A percentile compares a stretch with the other conserved stretches of the same genome.
phyloP scores from a whole-genome alignment of 2,113 vertebrate species.

The Mesocricetus auratus region DNA sequence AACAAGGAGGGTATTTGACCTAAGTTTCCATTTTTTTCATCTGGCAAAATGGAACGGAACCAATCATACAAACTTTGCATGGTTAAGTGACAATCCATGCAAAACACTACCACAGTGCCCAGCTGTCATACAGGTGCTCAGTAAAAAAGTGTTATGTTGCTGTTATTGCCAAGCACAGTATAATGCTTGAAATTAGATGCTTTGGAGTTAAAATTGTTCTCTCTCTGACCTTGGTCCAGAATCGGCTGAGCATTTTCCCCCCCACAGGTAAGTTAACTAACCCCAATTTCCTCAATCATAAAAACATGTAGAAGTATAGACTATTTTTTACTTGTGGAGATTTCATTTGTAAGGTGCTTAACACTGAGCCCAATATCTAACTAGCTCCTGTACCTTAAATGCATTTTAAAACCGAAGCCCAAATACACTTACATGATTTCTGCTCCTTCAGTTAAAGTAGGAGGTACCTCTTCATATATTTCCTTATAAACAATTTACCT shows the following conservation, averaged over 20 bases:
- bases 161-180: slow-evolving; percentile 7
- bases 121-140: not conserved
- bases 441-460: not conserved
- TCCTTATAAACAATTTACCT: not conserved
- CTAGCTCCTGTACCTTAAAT: not conserved
- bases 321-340: slow-evolving; percentile 10
- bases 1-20: slow-evolving; percentile 7
- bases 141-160: slow-evolving; percentile 5
- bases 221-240: not conserved
- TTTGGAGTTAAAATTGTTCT: slow-evolving; percentile 17
- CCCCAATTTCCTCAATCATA: slow-evolving; percentile 44
- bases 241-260: not conserved
- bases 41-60: slow-evolving; percentile 2
- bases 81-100: slow-evolving; percentile 21
- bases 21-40: slow-evolving; percentile 33
- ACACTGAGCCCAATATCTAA: slow-evolving; percentile 15
- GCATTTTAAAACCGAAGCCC: slow-evolving; percentile 50
- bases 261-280: slow-evolving; percentile 29
- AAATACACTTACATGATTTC: slow-evolving; percentile 45
- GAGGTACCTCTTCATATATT: not conserved
- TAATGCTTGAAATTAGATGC: not conserved
- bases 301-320: not conserved
- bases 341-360: slow-evolving; percentile 53
- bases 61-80: not conserved
- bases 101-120: slow-evolving; percentile 11